Evolutionary conservation across 2,797 vertebrate species (phyloP).

Genomic region (Lepilemur septentrionalis): DNA sequence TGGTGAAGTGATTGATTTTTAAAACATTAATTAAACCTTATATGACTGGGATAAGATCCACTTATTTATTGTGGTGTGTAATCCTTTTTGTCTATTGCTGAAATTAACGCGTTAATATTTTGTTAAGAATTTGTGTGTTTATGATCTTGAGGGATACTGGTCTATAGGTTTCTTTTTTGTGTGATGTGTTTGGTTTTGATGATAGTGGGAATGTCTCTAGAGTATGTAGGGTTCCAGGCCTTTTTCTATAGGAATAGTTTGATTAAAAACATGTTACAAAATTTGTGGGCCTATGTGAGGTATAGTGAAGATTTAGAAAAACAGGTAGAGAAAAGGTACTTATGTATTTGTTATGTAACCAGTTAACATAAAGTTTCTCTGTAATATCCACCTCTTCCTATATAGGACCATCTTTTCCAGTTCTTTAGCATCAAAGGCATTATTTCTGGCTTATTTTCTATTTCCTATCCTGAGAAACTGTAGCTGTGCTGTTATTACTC

Average conservation of each 20-base stretch:
- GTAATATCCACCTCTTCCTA: neutral
- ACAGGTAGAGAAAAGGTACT: neutral
- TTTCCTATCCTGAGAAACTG: neutral
- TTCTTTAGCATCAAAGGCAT: neutral
- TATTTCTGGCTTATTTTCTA: neutral
- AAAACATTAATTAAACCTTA: neutral
- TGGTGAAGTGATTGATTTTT: neutral
- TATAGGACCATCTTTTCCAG: neutral
- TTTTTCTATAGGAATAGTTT: neutral
- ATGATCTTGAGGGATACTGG: neutral
- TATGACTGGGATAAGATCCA: neutral
- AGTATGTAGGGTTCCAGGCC: neutral
- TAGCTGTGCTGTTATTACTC: neutral
- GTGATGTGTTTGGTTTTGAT: neutral
- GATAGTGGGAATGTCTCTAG: neutral
- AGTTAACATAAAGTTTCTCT: neutral
- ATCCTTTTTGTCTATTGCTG: neutral
- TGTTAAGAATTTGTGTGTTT: neutral
- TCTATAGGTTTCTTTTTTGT: neutral
- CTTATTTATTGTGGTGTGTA: neutral
- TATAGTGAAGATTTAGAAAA: neutral
- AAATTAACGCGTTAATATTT: neutral
- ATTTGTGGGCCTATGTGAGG: neutral
- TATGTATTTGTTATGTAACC: neutral
- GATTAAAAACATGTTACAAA: neutral